Conservation (phyloP, 2,113 vertebrate species). For the Mastomys coucha region DNA sequence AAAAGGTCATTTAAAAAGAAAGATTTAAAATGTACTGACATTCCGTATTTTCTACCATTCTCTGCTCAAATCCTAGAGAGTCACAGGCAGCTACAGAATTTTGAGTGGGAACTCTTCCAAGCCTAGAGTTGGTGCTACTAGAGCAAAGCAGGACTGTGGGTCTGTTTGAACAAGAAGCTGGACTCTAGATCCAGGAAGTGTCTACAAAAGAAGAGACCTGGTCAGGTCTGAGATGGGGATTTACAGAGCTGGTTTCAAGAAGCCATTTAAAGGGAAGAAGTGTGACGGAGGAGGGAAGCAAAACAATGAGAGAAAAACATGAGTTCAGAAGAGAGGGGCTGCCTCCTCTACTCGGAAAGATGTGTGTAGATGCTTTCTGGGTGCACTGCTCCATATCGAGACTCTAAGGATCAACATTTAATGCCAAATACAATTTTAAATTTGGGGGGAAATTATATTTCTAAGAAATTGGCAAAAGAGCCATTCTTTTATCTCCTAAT, state of each 20-base stretch:
- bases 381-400: background rate
- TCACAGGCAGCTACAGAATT: constrained; percentile 16
- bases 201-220: background rate
- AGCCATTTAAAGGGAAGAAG: background rate
- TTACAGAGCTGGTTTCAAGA: background rate
- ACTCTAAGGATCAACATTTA: constrained; percentile 28
- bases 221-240: background rate
- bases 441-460: background rate
- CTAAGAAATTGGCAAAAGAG: constrained; percentile 46
- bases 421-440: constrained; percentile 55
- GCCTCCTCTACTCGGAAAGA: background rate
- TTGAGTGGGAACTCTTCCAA: background rate
- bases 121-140: background rate
- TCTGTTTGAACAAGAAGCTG: background rate
- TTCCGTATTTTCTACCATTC: background rate
- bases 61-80: background rate
- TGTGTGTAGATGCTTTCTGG: background rate
- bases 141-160: background rate
- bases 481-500: constrained; percentile 38
- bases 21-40: background rate
- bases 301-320: background rate
- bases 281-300: background rate
- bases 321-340: background rate
- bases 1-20: background rate
- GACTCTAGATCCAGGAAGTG: background rate